Percentiles rank a stretch among this genome's conserved stretches.
Evolutionary conservation across 2,797 vertebrate genomes (phyloP).

Genomic region (Enteromius paludinosus): DNA sequence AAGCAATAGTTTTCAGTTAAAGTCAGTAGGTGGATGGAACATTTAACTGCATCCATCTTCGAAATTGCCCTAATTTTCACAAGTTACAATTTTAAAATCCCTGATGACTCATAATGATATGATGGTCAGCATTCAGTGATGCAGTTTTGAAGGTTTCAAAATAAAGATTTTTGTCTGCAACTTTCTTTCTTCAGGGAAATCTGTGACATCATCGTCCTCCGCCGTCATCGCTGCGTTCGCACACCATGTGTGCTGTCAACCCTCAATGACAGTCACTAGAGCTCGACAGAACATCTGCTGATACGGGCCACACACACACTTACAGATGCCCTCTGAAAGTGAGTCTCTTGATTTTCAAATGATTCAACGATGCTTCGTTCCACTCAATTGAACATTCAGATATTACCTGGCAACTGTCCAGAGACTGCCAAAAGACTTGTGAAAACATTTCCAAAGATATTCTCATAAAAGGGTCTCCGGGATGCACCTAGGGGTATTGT

Average conservation of each 20-base stretch:
- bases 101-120: neutral
- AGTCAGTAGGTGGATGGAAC: too few species aligned
- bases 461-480: conserved; percentile 6
- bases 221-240: neutral
- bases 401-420: conserved; percentile 48
- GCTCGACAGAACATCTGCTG: conserved; percentile 60
- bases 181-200: neutral
- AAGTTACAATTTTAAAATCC: neutral
- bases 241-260: conserved; percentile 42
- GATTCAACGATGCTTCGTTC: conserved; percentile 50
- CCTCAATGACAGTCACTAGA: conserved; percentile 54
- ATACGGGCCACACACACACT: conserved; percentile 14
- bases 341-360: conserved; percentile 36
- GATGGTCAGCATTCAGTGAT: neutral
- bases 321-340: conserved; percentile 17
- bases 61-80: too few species aligned
- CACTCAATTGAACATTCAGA: conserved; percentile 32
- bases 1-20: neutral
- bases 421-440: conserved; percentile 30
- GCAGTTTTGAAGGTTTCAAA: neutral
- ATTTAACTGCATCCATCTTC: too few species aligned
- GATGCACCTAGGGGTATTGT: neutral
- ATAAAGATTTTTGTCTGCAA: neutral
- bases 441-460: conserved; percentile 8
- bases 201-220: conserved; percentile 22